Percentiles rank a stretch among this genome's conserved stretches.
Conservation (phyloP, 2,113 vertebrate species). For the Rhinolophus ferrumequinum region DNA sequence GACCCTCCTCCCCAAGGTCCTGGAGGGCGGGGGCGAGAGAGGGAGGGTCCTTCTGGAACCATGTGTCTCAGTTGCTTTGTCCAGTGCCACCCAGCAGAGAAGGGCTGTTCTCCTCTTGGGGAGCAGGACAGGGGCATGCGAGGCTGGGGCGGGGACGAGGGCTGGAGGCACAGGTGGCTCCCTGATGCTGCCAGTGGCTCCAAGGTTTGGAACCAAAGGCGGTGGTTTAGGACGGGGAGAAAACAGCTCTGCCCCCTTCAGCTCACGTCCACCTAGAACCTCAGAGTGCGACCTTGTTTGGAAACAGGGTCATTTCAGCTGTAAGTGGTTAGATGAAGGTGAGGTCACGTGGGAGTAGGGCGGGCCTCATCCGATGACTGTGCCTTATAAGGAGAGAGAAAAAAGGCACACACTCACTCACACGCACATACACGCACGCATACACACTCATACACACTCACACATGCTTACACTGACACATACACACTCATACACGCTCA, state of each 20-base stretch:
- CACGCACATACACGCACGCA: too few species aligned
- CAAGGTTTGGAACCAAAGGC: not conserved
- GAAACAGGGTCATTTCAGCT: not conserved
- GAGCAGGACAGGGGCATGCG: not conserved
- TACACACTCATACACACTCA: too few species aligned
- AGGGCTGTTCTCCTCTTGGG: not conserved
- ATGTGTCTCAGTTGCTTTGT: too few species aligned
- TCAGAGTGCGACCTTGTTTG: not conserved
- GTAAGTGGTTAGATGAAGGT: not conserved
- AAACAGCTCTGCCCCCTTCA: not conserved
- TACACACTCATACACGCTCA: too few species aligned
- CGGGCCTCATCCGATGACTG: not conserved
- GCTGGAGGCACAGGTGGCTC: not conserved
- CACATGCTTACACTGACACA: too few species aligned
- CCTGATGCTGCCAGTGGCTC: not conserved
- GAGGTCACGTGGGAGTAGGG: rapidly evolving
- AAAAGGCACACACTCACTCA: too few species aligned
- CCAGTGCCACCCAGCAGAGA: too few species aligned
- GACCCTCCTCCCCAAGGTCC: too few species aligned
- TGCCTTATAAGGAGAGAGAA: not conserved
- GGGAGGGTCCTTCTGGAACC: too few species aligned
- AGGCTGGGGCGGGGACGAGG: rapidly evolving
- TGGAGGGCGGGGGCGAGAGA: too few species aligned
- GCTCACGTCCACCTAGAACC: not conserved
- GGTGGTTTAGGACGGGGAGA: not conserved